phyloP scores from a whole-genome alignment of 37 sponge, comb jelly and placozoan species.

The Agelas oroides region DNA sequence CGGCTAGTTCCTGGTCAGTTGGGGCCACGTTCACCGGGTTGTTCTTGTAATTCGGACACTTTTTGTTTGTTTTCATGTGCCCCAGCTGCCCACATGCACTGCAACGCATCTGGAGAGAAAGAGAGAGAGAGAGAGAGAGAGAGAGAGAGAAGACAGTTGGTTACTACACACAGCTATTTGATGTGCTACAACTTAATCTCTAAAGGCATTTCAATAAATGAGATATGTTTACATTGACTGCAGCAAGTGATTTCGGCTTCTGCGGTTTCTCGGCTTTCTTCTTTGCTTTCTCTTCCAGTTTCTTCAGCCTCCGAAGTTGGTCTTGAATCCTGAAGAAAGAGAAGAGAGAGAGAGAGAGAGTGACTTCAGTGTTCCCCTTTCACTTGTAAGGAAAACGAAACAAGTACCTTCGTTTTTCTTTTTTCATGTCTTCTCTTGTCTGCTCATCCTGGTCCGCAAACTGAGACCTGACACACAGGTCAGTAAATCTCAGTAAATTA shows the following conservation, averaged over 20 bases:
- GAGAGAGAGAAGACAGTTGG: slow-evolving; percentile 5
- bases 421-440: slow-evolving; percentile 95
- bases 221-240: slow-evolving; percentile 69
- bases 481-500: too few relatives aligned
- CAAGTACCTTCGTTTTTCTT: slow-evolving; percentile 79
- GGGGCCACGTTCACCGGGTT: slow-evolving; percentile 66
- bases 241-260: slow-evolving; percentile 82
- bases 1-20: slow-evolving; percentile 80
- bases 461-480: slow-evolving; percentile 71
- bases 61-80: slow-evolving; percentile 99
- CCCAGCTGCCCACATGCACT: slow-evolving; percentile 97
- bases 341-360: not conserved
- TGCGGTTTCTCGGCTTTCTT: slow-evolving; percentile 75
- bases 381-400: too few relatives aligned
- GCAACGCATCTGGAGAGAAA: slow-evolving; percentile 82
- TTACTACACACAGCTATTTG: too few relatives aligned
- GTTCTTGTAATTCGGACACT: slow-evolving; percentile 94
- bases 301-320: slow-evolving; percentile 86
- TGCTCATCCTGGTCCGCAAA: slow-evolving; percentile 89
- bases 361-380: too few relatives aligned
- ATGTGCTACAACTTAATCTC: too few relatives aligned
- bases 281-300: slow-evolving; percentile 75
- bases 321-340: slow-evolving; percentile 79
- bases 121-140: slow-evolving; percentile 31
- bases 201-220: too few relatives aligned